Conservation (phyloP, 1,140 invertebrate genomes). For the Stratiolaelaps scimitus region DNA sequence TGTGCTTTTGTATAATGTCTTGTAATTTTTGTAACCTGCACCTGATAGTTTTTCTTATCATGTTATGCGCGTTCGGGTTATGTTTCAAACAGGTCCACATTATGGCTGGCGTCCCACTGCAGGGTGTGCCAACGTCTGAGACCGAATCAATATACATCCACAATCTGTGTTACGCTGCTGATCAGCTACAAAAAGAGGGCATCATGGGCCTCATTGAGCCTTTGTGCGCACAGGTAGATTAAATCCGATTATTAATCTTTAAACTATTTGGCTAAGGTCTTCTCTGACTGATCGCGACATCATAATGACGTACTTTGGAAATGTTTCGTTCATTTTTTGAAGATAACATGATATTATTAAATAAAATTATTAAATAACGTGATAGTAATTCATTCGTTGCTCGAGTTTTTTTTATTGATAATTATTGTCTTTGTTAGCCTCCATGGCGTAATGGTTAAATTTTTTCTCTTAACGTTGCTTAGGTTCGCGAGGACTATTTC, state of each 20-base stretch:
- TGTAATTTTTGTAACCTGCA: too few relatives aligned
- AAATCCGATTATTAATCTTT: too few relatives aligned
- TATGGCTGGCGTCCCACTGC: conserved; percentile 1
- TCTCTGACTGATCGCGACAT: too few relatives aligned
- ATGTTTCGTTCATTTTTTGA: too few relatives aligned
- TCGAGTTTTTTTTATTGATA: neutral
- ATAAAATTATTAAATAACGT: too few relatives aligned
- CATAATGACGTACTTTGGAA: too few relatives aligned
- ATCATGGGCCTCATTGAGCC: conserved; percentile 20
- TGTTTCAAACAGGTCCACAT: neutral
- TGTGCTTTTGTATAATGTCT: too few relatives aligned
- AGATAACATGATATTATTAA: too few relatives aligned
- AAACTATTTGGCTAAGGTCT: too few relatives aligned
- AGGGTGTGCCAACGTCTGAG: neutral
- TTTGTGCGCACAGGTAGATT: conserved; percentile 14
- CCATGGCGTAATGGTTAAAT: neutral
- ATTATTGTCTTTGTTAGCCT: neutral
- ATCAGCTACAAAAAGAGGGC: neutral
- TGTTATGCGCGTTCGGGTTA: too few relatives aligned
- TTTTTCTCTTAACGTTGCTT: neutral
- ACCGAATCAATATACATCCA: neutral
- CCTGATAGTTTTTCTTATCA: too few relatives aligned
- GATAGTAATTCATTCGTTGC: too few relatives aligned
- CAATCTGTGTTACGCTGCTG: conserved; percentile 17
- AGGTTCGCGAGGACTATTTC: conserved; percentile 13